These are phyloP conservation scores for Dryobotodes eremita DNA, from an alignment of 2,888 invertebrate species.

Conservation along the genomic window DNA sequence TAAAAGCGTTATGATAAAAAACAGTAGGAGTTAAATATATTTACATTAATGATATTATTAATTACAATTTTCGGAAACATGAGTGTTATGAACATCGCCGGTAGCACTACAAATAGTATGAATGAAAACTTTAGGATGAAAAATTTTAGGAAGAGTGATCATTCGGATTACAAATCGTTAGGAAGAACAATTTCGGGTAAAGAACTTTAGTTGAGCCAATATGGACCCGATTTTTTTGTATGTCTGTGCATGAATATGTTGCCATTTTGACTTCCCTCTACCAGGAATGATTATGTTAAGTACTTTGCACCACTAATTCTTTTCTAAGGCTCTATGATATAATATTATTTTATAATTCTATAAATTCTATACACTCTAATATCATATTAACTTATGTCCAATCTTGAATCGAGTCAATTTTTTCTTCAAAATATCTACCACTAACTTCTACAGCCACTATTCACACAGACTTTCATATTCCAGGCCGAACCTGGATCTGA, in stretches of 20 bases:
- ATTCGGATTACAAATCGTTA: too few species aligned
- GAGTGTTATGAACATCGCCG: too few species aligned
- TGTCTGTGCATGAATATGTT: neutral
- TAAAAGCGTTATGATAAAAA: too few species aligned
- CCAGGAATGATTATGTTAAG: neutral
- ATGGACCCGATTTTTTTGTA: neutral
- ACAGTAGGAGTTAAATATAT: too few species aligned
- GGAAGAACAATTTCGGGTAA: too few species aligned
- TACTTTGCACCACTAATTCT: neutral
- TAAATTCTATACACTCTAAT: neutral
- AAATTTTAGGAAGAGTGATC: too few species aligned
- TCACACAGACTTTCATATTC: neutral
- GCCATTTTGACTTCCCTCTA: neutral
- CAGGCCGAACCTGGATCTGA: slow-evolving; percentile 6
- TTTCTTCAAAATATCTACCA: neutral
- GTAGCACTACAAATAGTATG: too few species aligned
- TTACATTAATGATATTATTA: too few species aligned
- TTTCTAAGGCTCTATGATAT: neutral
- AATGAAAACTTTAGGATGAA: too few species aligned
- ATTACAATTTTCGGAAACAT: too few species aligned
- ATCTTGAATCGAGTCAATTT: neutral
- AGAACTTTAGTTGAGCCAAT: too few species aligned
- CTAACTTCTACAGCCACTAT: neutral
- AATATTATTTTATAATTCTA: neutral
- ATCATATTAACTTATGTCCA: neutral